Base-by-base conservation (phyloP, 2,888 invertebrate genomes). In the Papilio gigon region DNA sequence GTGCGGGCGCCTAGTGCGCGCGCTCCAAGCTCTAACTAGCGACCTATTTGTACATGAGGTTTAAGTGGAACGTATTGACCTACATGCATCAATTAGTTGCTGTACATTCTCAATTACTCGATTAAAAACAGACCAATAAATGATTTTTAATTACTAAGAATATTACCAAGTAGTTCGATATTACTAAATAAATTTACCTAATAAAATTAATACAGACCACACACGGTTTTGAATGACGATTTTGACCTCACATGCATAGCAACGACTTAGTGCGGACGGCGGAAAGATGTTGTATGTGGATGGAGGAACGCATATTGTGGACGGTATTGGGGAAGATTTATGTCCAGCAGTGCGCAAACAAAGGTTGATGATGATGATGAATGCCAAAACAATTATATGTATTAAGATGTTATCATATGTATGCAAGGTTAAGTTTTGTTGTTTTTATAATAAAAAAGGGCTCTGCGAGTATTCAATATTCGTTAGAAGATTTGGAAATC, bases 41-140 rank as follows among this genome's bases (percentile, higher is more conserved):
- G 64, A 63, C 64, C 64, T 42, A 64, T 68, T 68, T 68, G n/a
- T 40, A 68, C 63, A 63, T 17, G 5, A 59, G 33, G 27, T 56
- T 64, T 63, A 68, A 68, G 47, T 64, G 68, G 58, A n/a, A 17
- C 25, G 59, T 64, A 59, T 64, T 64, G 64, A 64, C 68, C 68
- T 60, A 59, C 59, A 68, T 68, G 42, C 25, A 59, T 47, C 68
- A 50, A 68, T 68, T 68, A 63, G 58, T 68, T 44, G 37, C 37
- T 47, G 50, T 30, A 22, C 59, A 50, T 35, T 68, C 22, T 64
- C 64, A 68, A 68, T 68, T 63, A 47, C 63, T 30, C 30, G 30
- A 33, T 47, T 17, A 35, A 62, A 33, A 62, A 62, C 33, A 47
- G n/a, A 30, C 17, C 27, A 53, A 56, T 30, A 56, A 12, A 27